Conservation (phyloP, 1,140 invertebrate species). For the Sycophaga agraensis region DNA sequence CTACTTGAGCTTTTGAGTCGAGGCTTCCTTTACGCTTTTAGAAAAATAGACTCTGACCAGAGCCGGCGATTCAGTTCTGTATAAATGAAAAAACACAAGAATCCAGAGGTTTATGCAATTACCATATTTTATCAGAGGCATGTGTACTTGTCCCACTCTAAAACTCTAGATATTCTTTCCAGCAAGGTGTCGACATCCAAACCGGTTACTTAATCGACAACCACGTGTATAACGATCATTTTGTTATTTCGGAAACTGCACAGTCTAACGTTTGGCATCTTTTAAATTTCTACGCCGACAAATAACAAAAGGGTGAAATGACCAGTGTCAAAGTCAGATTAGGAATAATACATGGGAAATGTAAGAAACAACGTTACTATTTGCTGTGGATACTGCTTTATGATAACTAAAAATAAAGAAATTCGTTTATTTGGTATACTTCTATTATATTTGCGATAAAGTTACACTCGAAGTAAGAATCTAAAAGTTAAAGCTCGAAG, state of each 20-base stretch:
- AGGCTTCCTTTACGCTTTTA: background rate
- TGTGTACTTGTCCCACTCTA: constrained; percentile 8
- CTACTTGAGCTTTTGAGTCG: background rate
- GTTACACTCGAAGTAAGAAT: too few relatives aligned
- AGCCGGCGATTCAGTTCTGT: constrained; percentile 11
- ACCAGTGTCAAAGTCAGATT: too few relatives aligned
- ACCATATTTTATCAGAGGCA: constrained; percentile 27
- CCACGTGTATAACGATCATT: constrained; percentile 10
- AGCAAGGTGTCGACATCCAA: constrained; percentile 2
- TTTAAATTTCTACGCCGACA: too few relatives aligned
- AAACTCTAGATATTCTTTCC: too few relatives aligned
- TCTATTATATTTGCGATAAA: too few relatives aligned
- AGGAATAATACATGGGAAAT: too few relatives aligned
- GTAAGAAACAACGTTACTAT: too few relatives aligned
- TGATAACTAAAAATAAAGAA: too few relatives aligned
- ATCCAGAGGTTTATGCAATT: constrained; percentile 9
- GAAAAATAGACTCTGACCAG: background rate
- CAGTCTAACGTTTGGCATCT: constrained; percentile 1
- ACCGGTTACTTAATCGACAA: constrained; percentile 19
- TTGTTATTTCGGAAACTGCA: constrained; percentile 13
- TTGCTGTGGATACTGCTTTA: too few relatives aligned
- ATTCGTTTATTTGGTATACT: too few relatives aligned
- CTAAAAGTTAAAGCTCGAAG: too few relatives aligned
- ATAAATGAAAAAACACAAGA: background rate
- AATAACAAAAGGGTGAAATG: too few relatives aligned